Percentiles rank a stretch among this genome's conserved stretches.
Evolutionary conservation across 2,797 vertebrate genomes (phyloP).

Genomic region (Premnoplex brunnescens): DNA sequence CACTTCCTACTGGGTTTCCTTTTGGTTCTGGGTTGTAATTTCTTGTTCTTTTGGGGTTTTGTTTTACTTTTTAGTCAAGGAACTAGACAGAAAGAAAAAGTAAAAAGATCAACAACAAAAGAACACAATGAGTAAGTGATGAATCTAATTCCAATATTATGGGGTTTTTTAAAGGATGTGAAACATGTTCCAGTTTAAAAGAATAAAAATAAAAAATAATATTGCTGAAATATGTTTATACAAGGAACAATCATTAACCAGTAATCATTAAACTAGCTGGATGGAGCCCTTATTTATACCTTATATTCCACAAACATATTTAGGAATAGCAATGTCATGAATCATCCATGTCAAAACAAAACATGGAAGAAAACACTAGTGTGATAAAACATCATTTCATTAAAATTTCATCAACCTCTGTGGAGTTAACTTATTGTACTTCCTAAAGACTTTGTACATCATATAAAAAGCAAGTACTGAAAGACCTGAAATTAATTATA

Average conservation of each 20-base stretch:
- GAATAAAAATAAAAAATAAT: neutral
- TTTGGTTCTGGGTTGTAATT: neutral
- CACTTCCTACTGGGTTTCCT: neutral
- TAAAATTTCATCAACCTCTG: slow-evolving; percentile 14
- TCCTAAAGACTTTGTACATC: neutral
- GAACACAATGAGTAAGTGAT: neutral
- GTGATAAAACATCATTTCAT: neutral
- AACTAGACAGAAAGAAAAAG: neutral
- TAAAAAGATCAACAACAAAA: neutral
- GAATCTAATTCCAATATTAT: neutral
- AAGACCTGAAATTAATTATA: slow-evolving; percentile 31
- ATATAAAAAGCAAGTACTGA: neutral
- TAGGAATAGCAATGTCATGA: neutral
- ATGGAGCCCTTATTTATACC: neutral
- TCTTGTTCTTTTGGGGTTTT: neutral
- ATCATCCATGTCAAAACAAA: neutral
- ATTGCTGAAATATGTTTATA: neutral
- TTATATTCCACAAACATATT: neutral
- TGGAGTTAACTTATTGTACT: neutral
- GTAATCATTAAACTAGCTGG: neutral
- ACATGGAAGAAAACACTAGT: neutral
- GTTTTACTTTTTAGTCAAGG: neutral
- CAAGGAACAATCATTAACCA: neutral
- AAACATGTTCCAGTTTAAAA: neutral
- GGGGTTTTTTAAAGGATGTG: neutral